Percentiles rank a stretch among this genome's conserved stretches.
phyloP scores from a whole-genome alignment of 2,797 vertebrate genomes.

The Falco berigora region DNA sequence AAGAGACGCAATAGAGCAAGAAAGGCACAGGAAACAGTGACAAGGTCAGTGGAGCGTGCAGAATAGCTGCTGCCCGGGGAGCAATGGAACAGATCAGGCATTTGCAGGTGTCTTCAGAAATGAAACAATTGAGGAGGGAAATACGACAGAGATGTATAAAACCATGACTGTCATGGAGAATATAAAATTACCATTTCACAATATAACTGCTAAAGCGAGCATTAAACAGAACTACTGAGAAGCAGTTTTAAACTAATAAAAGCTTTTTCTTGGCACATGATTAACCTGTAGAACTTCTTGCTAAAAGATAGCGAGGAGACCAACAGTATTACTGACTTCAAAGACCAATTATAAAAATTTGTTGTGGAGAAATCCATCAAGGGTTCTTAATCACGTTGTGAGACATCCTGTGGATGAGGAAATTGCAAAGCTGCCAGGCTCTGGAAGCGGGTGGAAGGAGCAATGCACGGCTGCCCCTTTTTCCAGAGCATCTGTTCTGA shows the following conservation, averaged over 20 bases:
- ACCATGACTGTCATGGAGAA: neutral
- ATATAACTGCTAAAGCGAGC: neutral
- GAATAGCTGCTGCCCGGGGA: neutral
- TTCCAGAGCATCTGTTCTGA: neutral
- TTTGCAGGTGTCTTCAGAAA: slow-evolving; percentile 23
- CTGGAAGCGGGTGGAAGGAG: neutral
- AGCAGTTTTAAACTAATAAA: neutral
- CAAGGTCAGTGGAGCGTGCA: neutral
- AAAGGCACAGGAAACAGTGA: neutral
- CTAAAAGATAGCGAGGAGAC: neutral
- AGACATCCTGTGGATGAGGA: neutral
- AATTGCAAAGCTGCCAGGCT: neutral
- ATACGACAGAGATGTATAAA: neutral
- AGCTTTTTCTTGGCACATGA: neutral
- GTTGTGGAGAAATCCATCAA: neutral
- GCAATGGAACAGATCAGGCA: neutral
- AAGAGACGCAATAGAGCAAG: neutral
- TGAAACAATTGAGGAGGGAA: neutral
- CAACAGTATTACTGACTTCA: neutral
- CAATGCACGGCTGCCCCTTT: neutral
- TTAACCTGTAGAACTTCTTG: neutral
- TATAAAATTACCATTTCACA: neutral
- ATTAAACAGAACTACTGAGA: neutral
- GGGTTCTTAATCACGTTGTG: neutral
- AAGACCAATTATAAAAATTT: neutral